Evolutionary conservation across 1,140 invertebrate genomes (phyloP).

Genomic region (Drosophila neocordata): DNA sequence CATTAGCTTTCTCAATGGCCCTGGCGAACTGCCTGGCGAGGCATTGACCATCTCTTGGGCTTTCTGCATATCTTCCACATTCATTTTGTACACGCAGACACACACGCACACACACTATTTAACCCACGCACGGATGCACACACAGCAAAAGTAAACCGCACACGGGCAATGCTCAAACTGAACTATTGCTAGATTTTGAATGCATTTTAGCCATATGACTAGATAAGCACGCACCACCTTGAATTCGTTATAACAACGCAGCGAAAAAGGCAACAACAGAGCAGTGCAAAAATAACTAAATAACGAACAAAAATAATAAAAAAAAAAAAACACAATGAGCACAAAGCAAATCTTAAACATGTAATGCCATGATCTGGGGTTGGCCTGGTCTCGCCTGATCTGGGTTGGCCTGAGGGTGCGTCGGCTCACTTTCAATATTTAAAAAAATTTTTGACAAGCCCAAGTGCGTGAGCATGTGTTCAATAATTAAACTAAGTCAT

Average conservation of each 20-base stretch:
- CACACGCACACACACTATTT: neutral
- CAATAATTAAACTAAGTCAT: slow-evolving; percentile 35
- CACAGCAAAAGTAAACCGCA: slow-evolving; percentile 50
- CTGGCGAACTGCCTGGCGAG: slow-evolving; percentile 34
- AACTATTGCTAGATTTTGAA: slow-evolving; percentile 67
- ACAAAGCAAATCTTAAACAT: slow-evolving; percentile 45
- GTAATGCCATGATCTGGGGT: slow-evolving; percentile 61
- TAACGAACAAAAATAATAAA: slow-evolving; percentile 4
- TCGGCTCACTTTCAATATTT: slow-evolving; percentile 57
- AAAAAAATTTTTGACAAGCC: slow-evolving; percentile 57
- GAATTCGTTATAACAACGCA: slow-evolving; percentile 45
- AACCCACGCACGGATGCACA: slow-evolving; percentile 14
- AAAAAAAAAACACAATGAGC: slow-evolving; percentile 48
- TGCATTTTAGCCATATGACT: slow-evolving; percentile 70
- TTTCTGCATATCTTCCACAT: slow-evolving; percentile 56
- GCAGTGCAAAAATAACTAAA: slow-evolving; percentile 43
- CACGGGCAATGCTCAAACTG: slow-evolving; percentile 49
- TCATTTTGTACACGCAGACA: slow-evolving; percentile 39
- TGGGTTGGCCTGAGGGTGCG: slow-evolving; percentile 23
- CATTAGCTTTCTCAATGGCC: slow-evolving; percentile 37
- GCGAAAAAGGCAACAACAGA: slow-evolving; percentile 73
- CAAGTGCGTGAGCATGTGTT: slow-evolving; percentile 49
- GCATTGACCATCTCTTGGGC: slow-evolving; percentile 46
- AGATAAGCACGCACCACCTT: slow-evolving; percentile 76
- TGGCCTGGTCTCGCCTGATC: slow-evolving; percentile 48